Conservation (phyloP, 2,113 vertebrate genomes). For the Poeciliopsis turrubarensis region DNA sequence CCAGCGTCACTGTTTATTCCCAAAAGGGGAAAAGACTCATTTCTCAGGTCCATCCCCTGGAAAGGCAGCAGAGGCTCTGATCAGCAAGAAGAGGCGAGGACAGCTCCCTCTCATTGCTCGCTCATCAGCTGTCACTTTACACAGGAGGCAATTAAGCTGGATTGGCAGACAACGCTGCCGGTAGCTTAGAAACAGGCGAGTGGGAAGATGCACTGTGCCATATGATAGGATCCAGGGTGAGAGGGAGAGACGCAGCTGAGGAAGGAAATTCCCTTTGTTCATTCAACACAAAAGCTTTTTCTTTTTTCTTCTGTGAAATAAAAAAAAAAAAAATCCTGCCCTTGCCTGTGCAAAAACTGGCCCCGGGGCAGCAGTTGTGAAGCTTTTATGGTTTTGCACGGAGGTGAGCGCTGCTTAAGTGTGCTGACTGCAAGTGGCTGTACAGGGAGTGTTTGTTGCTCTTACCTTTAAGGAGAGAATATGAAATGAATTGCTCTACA, state of each 20-base stretch:
- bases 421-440: conserved; percentile 14
- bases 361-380: conserved; percentile 40
- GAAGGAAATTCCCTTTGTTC: conserved; percentile 76
- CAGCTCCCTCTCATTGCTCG: conserved; percentile 36
- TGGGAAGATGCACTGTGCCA: conserved; percentile 63
- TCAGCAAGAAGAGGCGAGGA: conserved; percentile 45
- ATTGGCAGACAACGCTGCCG: conserved; percentile 65
- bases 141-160: conserved; percentile 70
- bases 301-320: conserved; percentile 32
- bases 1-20: conserved; percentile 39
- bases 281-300: conserved; percentile 54
- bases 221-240: conserved; percentile 62
- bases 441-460: conserved; percentile 1
- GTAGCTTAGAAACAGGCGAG: conserved; percentile 75
- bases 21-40: conserved; percentile 14
- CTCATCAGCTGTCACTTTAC: conserved; percentile 59
- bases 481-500: conserved; percentile 19
- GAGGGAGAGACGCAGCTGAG: conserved; percentile 33
- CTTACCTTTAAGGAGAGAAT: conserved; percentile 16
- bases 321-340: conserved; percentile 7
- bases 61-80: conserved; percentile 23
- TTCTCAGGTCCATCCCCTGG: conserved; percentile 39
- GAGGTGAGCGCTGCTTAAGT: conserved; percentile 26
- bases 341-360: conserved; percentile 33
- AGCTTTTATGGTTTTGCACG: conserved; percentile 52